Percentiles rank a stretch among this genome's conserved stretches.
These are phyloP conservation scores for Argynnis bischoffii DNA, from an alignment of 2,888 invertebrate species.

Conservation along the genomic window DNA sequence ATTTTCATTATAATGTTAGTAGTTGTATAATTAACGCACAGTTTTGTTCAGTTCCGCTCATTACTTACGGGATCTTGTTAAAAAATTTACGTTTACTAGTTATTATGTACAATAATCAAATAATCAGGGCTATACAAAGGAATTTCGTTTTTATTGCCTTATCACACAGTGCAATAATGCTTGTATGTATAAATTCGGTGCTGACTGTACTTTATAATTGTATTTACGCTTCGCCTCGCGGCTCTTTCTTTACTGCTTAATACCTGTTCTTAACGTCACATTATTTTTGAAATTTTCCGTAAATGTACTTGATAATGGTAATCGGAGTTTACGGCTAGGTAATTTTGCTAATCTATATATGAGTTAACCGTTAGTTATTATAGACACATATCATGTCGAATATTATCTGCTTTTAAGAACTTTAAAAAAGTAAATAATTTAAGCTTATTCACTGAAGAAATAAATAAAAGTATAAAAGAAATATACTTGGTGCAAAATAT, in stretches of 20 bases:
- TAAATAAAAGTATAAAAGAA: too few species aligned
- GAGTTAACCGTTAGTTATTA: conserved; percentile 6
- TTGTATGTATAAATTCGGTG: background rate
- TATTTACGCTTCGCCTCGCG: conserved; percentile 23
- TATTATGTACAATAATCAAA: conserved; percentile 7
- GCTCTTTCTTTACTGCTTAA: conserved; percentile 2
- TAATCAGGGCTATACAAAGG: background rate
- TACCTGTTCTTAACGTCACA: conserved; percentile 16
- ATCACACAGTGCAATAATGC: conserved; percentile 11
- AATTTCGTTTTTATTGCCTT: conserved; percentile 12
- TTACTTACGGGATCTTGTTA: conserved; percentile 26
- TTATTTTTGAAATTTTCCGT: conserved; percentile 8
- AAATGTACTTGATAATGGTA: background rate
- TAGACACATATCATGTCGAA: background rate
- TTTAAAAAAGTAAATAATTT: too few species aligned
- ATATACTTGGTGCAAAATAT: too few species aligned
- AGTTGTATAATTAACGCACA: background rate
- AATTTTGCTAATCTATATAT: conserved; percentile 9
- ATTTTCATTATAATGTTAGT: conserved; percentile 11
- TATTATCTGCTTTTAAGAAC: too few species aligned
- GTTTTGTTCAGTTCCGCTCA: background rate
- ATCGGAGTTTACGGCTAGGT: conserved; percentile 8
- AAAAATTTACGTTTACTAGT: conserved; percentile 33
- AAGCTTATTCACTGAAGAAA: too few species aligned
- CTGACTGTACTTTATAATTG: conserved; percentile 6